Evolutionary conservation across 2,113 vertebrate genomes (phyloP), one percentile per base, ranked within the genome.

Genomic region (Cinclus cinclus): DNA sequence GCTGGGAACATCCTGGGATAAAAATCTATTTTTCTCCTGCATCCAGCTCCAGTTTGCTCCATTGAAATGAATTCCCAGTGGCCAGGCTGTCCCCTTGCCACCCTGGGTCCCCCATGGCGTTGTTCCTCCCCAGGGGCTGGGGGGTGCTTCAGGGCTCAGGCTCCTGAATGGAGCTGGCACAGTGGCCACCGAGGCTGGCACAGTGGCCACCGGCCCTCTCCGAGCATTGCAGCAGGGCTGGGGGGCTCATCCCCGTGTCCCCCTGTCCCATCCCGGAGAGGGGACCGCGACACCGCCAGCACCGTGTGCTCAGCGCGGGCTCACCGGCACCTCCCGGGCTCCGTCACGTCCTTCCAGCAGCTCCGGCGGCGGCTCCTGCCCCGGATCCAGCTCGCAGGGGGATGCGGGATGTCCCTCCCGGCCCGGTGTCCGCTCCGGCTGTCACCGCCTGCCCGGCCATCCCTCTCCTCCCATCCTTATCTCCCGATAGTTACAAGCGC

Each of bases 101-200:
- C 47, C 53, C 63, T 2, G 21, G 6, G 2, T 17, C 15, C 70
- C 35, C 42, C 11, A 0, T 3, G 39, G 81, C 5, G 0, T 7
- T 4, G 22, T 11, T 30, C 19, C 37, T 25, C 28, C 0, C 3
- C 21, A 3, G 2, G 2, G 31, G 24, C 31, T 15, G 6, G 49
- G 3, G 78, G 23, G 3, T 3, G 31, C 73, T 23, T 37, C 63
- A 5, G 39, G 42, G 42, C 68, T 59, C 52, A 1, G 22, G 53
- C 13, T 46, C 12, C 53, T 1, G 44, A 8, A 8, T 3, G 35
- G 56, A 24, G 7, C 4, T 33, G 56, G 28, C 56, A 6, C 5
- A 1, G 50, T 15, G 37, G 65, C 67, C 31, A 22, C 7, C 4
- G 30, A 59, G 60, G 5, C 6, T 33, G 42, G 8, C 53, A 6